Percentiles rank a stretch among this genome's conserved stretches.
These are phyloP conservation scores for Crax fasciolata DNA, from an alignment of 2,797 vertebrate genomes.

Conservation along the genomic window DNA sequence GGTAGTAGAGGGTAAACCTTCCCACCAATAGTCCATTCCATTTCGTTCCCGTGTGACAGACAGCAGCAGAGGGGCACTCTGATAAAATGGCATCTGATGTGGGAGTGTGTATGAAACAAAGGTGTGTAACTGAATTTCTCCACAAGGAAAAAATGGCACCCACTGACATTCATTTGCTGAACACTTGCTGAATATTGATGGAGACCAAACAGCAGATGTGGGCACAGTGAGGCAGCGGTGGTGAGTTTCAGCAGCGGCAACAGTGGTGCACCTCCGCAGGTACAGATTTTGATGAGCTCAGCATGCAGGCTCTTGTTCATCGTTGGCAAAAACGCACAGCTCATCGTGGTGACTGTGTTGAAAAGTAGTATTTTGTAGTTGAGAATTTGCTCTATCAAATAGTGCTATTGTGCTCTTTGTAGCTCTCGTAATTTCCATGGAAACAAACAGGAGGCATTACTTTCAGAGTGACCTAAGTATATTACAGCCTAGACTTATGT, in stretches of 20 bases:
- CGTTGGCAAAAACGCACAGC: background rate
- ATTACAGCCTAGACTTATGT: conserved; percentile 60
- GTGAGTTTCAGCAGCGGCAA: too few species aligned
- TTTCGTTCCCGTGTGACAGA: too few species aligned
- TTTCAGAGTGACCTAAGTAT: background rate
- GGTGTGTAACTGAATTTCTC: background rate
- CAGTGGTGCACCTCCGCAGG: background rate
- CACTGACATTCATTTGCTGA: background rate
- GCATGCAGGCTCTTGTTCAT: background rate
- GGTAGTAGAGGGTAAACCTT: too few species aligned
- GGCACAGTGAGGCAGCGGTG: background rate
- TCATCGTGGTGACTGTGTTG: background rate
- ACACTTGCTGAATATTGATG: background rate
- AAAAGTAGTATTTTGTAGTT: background rate
- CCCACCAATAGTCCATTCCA: too few species aligned
- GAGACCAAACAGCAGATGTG: background rate
- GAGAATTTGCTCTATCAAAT: background rate
- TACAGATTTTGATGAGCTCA: background rate
- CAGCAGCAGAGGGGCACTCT: background rate
- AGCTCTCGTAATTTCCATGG: background rate
- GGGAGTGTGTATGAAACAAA: background rate
- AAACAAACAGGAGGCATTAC: background rate
- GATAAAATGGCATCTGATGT: background rate
- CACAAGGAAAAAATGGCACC: background rate
- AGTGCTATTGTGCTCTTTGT: background rate